Conservation (phyloP, 2,888 invertebrate genomes). For the Gymnoscelis rufifasciata region DNA sequence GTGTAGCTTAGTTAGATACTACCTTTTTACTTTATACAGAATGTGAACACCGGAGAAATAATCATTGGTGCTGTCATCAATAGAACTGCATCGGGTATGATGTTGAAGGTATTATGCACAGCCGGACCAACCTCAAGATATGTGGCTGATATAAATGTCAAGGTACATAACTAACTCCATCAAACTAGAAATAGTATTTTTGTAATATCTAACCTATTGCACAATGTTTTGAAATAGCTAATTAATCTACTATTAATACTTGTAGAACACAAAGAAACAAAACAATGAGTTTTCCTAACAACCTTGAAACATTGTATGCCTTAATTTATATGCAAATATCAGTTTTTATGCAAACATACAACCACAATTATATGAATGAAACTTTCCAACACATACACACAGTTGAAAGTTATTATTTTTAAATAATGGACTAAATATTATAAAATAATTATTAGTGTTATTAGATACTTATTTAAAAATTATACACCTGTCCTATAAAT, state of each 20-base stretch:
- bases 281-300: not conserved
- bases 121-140: constrained; percentile 88
- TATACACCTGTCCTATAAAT: too few relatives aligned
- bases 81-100: constrained; percentile 84
- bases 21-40: constrained; percentile 55
- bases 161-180: constrained; percentile 75
- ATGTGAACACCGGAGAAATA: constrained; percentile 86
- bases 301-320: not conserved
- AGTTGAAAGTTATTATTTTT: too few relatives aligned
- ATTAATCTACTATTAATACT: too few relatives aligned
- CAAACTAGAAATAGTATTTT: not conserved
- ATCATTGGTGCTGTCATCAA: constrained; percentile 88
- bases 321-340: not conserved
- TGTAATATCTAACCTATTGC: constrained; percentile 10
- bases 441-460: too few relatives aligned
- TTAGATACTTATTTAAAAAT: too few relatives aligned
- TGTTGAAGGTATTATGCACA: constrained; percentile 91
- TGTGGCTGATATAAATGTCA: constrained; percentile 91
- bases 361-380: too few relatives aligned
- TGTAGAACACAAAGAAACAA: too few relatives aligned
- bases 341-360: too few relatives aligned
- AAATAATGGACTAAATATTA: too few relatives aligned
- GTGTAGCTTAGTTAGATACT: too few relatives aligned
- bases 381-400: too few relatives aligned
- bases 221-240: constrained; percentile 22